These are phyloP conservation scores for Ammospiza caudacuta DNA, from an alignment of 2,113 vertebrate species.

Conservation along the genomic window DNA sequence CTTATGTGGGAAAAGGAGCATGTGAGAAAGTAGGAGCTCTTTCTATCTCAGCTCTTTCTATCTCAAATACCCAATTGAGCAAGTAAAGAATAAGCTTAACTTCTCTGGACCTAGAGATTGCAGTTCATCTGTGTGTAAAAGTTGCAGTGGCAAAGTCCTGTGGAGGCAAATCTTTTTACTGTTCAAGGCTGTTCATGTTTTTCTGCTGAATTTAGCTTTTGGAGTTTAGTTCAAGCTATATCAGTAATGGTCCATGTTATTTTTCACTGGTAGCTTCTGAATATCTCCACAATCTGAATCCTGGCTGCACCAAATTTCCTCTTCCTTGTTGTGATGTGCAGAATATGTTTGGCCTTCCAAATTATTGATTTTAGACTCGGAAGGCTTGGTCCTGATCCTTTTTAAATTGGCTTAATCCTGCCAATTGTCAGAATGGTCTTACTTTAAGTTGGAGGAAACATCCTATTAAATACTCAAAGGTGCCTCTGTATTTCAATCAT, in stretches of 20 bases:
- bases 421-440: not conserved
- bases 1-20: not conserved
- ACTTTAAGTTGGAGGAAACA: not conserved
- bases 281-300: not conserved
- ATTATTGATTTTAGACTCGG: not conserved
- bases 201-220: not conserved
- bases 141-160: not conserved
- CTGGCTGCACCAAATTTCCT: not conserved
- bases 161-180: not conserved
- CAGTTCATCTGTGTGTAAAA: not conserved
- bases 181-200: not conserved
- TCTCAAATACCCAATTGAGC: not conserved
- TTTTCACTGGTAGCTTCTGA: not conserved
- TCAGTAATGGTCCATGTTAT: not conserved
- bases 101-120: not conserved
- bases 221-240: not conserved
- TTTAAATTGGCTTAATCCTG: not conserved
- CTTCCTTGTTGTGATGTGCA: not conserved
- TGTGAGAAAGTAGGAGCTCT: not conserved
- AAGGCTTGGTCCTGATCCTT: not conserved
- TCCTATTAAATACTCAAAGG: not conserved
- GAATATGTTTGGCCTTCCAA: not conserved
- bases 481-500: not conserved
- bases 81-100: not conserved
- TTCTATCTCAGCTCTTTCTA: not conserved